phyloP scores from a whole-genome alignment of 2,888 invertebrate genomes.

The Pseudococcus longispinus region DNA sequence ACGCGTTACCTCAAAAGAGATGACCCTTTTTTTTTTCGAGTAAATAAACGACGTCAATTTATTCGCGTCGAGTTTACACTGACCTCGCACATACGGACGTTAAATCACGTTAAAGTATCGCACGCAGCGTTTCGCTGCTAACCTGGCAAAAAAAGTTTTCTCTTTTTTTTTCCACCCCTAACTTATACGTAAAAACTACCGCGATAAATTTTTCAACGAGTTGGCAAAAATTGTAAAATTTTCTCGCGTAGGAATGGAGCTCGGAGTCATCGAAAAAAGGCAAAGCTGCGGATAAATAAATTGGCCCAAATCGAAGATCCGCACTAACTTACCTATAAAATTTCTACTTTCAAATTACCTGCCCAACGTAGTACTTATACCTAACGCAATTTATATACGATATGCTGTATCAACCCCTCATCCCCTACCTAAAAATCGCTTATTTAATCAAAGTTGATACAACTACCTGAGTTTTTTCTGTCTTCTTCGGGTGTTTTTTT shows the following conservation, averaged over 20 bases:
- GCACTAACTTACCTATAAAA: not conserved
- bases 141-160: conserved; percentile 4
- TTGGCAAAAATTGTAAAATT: not conserved
- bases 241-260: not conserved
- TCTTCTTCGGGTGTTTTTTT: not conserved
- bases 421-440: not conserved
- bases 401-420: too few species aligned
- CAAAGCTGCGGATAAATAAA: not conserved
- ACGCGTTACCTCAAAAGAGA: not conserved
- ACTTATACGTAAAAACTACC: not conserved
- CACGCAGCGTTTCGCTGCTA: conserved; percentile 9
- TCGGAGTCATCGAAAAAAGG: not conserved
- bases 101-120: conserved; percentile 32
- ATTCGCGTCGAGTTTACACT: conserved; percentile 16
- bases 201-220: conserved; percentile 8
- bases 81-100: conserved; percentile 10
- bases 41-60: conserved; percentile 31
- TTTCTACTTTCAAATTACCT: not conserved
- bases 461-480: not conserved
- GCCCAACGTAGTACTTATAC: not conserved
- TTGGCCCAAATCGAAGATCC: not conserved
- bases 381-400: not conserved
- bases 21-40: conserved; percentile 19
- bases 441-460: not conserved
- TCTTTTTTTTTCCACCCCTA: not conserved